Evolutionary conservation across 1,140 invertebrate genomes (phyloP), one percentile per base, ranked within the genome.

Genomic region (Yoshiicerus persimilis): DNA sequence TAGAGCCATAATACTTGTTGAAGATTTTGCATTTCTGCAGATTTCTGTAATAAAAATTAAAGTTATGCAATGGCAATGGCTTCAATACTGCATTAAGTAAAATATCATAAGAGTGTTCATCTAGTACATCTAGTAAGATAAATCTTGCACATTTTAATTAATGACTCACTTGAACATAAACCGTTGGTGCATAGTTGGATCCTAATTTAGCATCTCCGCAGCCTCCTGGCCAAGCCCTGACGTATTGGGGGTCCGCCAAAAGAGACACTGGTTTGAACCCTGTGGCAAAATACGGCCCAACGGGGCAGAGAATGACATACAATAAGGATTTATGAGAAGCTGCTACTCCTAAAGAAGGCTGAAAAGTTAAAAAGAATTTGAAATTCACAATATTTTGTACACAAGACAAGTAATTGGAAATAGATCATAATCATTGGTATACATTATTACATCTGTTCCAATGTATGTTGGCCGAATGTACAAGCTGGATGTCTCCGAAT

Each of bases 1-100:
- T 96, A 99, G 6, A 99, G 93, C 99, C 99, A 99, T 9, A 99
- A 92, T 4, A 99, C 98, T 94, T 99, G 99, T 91, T 99, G 98
- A 86, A 97, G 95, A 5, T 97, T 97, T 91, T 95, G 93, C 87
- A 95, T 94, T 6, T 94, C 93, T 0, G 99, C 99, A 90, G 96
- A 93, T 90, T 95, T 95, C 93, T 95, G 93, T 9, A 91, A 86
- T 16, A 9, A 47, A 64, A 77, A 36, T 77, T 77, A 8, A 77
- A 36, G 4, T 64, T 64, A 11, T 11, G 56, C 4, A 64, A 64
- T 10, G 11, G 56, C n/a, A n/a, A 23, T 11, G 56, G n/a, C 8
- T 16, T 30, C 23, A n/a, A n/a, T n/a, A n/a, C n/a, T n/a, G n/a
- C n/a, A n/a, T n/a, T n/a, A n/a, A n/a, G n/a, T n/a, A n/a, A n/a